phyloP scores from a whole-genome alignment of 2,797 vertebrate species.

The Balearica regulorum region DNA sequence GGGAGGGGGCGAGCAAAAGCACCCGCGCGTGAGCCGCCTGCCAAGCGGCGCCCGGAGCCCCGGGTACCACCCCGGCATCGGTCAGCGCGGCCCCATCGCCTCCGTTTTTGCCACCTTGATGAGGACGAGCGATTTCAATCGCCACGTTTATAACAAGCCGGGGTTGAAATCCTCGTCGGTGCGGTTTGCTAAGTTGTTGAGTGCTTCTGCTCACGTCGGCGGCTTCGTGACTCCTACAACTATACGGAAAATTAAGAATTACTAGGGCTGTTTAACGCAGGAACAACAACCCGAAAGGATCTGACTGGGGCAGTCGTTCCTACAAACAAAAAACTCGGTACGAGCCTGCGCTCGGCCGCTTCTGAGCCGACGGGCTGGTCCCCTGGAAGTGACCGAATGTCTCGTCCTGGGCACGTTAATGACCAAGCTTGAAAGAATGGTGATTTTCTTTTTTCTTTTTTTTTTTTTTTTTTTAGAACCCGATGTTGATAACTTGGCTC shows the following conservation, averaged over 20 bases:
- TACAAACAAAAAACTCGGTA: background rate
- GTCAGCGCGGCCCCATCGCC: accelerated
- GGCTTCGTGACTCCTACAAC: background rate
- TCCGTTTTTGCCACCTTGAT: background rate
- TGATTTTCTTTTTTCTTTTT: background rate
- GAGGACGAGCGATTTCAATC: accelerated
- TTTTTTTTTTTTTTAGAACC: background rate
- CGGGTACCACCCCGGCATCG: background rate
- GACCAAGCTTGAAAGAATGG: background rate
- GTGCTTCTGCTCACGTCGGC: accelerated
- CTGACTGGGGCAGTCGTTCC: background rate
- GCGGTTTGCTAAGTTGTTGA: background rate
- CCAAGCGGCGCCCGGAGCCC: background rate
- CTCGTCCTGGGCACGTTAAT: background rate
- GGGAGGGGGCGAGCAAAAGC: background rate
- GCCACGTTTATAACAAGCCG: accelerated
- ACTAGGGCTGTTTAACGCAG: background rate
- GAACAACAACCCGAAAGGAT: background rate
- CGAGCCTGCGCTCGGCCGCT: background rate
- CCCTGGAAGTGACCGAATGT: background rate
- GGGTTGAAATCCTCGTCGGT: background rate
- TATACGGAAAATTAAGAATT: background rate
- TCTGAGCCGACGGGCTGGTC: background rate
- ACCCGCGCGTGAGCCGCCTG: background rate
- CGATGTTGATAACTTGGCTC: background rate